Evolutionary conservation across 2,888 invertebrate species (phyloP).

Genomic region (Aleiodes alternator): DNA sequence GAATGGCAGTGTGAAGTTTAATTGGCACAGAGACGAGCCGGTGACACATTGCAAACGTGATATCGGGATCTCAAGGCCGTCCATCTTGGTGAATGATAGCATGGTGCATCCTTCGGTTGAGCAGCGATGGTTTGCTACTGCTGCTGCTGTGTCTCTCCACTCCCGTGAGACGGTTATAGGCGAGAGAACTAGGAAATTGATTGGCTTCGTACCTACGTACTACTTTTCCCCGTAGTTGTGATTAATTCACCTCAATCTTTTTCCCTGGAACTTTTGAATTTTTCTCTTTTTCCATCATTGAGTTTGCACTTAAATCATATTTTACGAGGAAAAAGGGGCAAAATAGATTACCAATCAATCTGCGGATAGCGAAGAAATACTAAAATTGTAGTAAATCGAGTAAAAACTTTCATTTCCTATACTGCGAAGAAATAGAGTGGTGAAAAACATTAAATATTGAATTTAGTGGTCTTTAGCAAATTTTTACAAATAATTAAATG

Average conservation of each 20-base stretch:
- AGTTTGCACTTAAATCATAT: conserved; percentile 4
- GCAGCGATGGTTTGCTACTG: neutral
- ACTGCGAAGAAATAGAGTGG: no score
- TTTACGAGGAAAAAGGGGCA: no score
- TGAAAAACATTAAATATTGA: no score
- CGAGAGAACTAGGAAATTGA: conserved; percentile 54
- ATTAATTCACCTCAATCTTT: conserved; percentile 40
- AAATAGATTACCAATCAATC: no score
- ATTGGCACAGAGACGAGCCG: conserved; percentile 52
- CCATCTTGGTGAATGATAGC: conserved; percentile 60
- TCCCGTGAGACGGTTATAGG: conserved; percentile 6
- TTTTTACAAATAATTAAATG: no score
- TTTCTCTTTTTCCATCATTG: conserved; percentile 18
- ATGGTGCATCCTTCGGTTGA: conserved; percentile 53
- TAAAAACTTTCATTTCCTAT: no score
- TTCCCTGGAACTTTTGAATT: conserved; percentile 38
- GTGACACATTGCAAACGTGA: conserved; percentile 56
- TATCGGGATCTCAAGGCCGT: conserved; percentile 56
- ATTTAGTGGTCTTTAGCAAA: no score
- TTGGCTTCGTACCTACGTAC: conserved; percentile 48
- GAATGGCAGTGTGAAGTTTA: conserved; percentile 46
- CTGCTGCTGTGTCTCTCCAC: conserved; percentile 21
- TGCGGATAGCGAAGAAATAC: no score
- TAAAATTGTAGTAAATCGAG: no score
- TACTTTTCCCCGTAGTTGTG: conserved; percentile 12